A percentile compares a stretch with the other conserved stretches of the same genome.
Evolutionary conservation across 2,113 vertebrate genomes (phyloP).

Genomic region (Scomber scombrus): DNA sequence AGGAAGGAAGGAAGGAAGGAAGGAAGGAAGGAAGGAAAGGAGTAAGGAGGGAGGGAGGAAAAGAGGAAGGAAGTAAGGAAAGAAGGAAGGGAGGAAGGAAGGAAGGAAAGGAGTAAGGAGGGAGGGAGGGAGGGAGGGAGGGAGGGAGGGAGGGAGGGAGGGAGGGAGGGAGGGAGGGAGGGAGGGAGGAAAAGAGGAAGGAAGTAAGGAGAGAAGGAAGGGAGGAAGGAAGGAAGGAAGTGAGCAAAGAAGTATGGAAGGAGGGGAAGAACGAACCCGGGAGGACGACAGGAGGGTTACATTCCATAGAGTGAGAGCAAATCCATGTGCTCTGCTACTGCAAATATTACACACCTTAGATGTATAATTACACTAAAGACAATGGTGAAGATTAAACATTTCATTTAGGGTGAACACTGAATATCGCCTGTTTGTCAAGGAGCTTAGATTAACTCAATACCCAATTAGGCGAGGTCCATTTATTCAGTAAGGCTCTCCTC

Average conservation of each 20-base stretch:
- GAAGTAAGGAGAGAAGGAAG: neutral
- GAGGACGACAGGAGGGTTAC: too few relatives aligned
- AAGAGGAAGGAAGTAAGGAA: neutral
- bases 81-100: neutral
- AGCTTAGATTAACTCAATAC: constrained; percentile 38
- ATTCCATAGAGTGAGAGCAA: neutral
- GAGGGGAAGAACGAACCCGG: neutral
- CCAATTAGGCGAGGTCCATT: constrained; percentile 56
- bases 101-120: neutral
- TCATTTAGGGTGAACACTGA: constrained; percentile 14
- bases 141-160: neutral
- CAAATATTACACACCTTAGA: neutral
- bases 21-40: neutral
- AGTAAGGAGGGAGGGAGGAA: too few relatives aligned
- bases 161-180: neutral
- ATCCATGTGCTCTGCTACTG: neutral
- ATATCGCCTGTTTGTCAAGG: constrained; percentile 45
- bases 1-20: neutral
- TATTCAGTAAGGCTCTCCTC: constrained; percentile 12
- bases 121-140: neutral
- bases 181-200: neutral
- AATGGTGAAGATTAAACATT: constrained; percentile 27
- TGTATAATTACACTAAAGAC: constrained; percentile 30
- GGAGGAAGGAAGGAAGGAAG: neutral
- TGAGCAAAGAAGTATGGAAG: neutral